A percentile compares a stretch with the other conserved stretches of the same genome.
phyloP scores from a whole-genome alignment of 2,113 vertebrate genomes.

The Cynopterus brachyotis region DNA sequence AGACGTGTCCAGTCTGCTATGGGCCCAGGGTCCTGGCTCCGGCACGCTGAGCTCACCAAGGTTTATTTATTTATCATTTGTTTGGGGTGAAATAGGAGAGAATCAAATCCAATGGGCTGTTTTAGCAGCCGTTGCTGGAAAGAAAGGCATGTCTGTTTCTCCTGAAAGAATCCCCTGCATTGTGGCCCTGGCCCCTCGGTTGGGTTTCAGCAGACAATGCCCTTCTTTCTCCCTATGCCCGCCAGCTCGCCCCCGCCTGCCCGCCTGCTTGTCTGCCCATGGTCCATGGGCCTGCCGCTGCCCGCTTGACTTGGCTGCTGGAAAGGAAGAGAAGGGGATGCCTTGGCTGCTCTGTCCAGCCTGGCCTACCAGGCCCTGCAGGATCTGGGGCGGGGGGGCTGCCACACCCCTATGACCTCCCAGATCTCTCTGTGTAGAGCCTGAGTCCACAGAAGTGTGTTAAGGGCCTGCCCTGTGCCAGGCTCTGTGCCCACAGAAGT shows the following conservation, averaged over 20 bases:
- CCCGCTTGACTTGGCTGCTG: slow-evolving; percentile 58
- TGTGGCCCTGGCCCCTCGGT: slow-evolving; percentile 68
- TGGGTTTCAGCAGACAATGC: slow-evolving; percentile 71
- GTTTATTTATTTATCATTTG: slow-evolving; percentile 79
- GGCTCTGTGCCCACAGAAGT: background rate
- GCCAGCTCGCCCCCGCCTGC: slow-evolving; percentile 46
- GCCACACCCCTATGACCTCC: background rate
- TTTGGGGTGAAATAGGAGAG: slow-evolving; percentile 72
- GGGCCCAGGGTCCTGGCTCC: slow-evolving; percentile 53
- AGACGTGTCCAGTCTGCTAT: background rate
- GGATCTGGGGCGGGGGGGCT: background rate
- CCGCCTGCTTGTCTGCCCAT: slow-evolving; percentile 51
- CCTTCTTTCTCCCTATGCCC: slow-evolving; percentile 69
- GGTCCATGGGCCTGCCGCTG: slow-evolving; percentile 61
- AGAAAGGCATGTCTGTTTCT: slow-evolving; percentile 77
- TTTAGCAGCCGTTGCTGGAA: slow-evolving; percentile 61
- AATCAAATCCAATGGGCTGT: slow-evolving; percentile 65
- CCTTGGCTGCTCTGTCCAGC: background rate
- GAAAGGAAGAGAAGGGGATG: background rate
- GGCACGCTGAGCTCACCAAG: background rate
- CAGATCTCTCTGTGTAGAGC: background rate
- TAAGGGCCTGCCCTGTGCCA: background rate
- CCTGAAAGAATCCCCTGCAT: slow-evolving; percentile 53
- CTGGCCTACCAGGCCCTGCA: background rate
- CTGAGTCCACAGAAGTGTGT: background rate